These are phyloP conservation scores for Acleris holmiana DNA, from an alignment of 2,888 invertebrate species.

Conservation along the genomic window DNA sequence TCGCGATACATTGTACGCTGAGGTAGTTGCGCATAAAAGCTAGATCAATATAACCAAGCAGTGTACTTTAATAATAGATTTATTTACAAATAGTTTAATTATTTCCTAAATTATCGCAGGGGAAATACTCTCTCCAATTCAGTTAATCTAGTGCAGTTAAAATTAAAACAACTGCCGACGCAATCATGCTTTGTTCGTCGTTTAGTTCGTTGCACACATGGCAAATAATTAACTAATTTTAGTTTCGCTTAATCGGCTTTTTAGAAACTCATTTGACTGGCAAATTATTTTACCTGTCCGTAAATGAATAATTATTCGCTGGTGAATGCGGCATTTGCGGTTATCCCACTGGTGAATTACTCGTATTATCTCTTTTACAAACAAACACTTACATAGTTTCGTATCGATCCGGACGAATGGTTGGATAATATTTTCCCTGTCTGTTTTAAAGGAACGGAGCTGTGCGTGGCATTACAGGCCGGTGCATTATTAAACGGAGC, in stretches of 20 bases:
- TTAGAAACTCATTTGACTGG: conserved; percentile 82
- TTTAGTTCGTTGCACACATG: conserved; percentile 49
- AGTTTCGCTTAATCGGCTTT: conserved; percentile 83
- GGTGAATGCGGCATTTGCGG: conserved; percentile 50
- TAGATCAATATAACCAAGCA: too few relatives aligned
- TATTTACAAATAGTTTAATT: neutral
- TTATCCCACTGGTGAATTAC: conserved; percentile 31
- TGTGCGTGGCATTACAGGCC: conserved; percentile 18
- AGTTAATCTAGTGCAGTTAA: conserved; percentile 17
- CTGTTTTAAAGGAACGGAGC: conserved; percentile 9
- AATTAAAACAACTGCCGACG: conserved; percentile 30
- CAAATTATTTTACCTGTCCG: conserved; percentile 72
- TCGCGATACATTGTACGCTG: too few relatives aligned
- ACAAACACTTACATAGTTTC: conserved; percentile 13
- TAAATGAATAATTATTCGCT: conserved; percentile 59
- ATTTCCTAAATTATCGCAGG: neutral
- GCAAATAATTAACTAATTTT: conserved; percentile 80
- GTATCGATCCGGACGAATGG: neutral
- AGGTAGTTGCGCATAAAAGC: too few relatives aligned
- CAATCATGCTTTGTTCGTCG: conserved; percentile 48
- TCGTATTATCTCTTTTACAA: conserved; percentile 22
- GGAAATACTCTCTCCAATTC: conserved; percentile 5
- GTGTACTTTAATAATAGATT: neutral
- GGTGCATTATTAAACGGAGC: conserved; percentile 35
- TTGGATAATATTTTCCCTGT: conserved; percentile 4